Evolutionary conservation across 2,888 invertebrate species (phyloP).

Genomic region (Sphaerolaimus hirsutus): DNA sequence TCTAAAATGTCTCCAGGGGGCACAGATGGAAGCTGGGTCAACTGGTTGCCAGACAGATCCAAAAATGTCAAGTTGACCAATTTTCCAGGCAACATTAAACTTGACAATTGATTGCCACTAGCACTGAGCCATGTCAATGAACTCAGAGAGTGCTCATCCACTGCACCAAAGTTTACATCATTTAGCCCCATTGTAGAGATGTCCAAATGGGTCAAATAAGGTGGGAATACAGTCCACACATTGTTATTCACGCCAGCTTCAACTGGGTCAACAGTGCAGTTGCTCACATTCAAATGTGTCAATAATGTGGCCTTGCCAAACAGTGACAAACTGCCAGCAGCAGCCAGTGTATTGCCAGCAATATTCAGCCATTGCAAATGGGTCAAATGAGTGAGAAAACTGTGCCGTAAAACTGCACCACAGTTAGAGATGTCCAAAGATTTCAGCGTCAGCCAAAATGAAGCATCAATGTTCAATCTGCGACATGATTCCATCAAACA

Average conservation of each 20-base stretch:
- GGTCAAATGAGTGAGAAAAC: background rate
- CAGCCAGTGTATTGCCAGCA: background rate
- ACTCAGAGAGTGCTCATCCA: too few species aligned
- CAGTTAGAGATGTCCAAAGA: background rate
- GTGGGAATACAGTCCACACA: too few species aligned
- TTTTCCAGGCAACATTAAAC: background rate
- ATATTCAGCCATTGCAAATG: background rate
- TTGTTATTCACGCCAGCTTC: too few species aligned
- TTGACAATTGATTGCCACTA: background rate
- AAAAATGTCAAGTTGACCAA: background rate
- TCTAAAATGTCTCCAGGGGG: background rate
- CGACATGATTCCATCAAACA: background rate
- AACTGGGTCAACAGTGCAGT: too few species aligned
- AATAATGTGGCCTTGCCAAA: background rate
- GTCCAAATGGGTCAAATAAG: too few species aligned
- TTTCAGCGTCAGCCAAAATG: background rate
- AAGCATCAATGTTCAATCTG: background rate
- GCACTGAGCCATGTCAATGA: too few species aligned
- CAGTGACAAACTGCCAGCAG: background rate
- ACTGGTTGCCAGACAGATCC: background rate
- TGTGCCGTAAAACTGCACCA: background rate
- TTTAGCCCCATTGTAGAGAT: too few species aligned
- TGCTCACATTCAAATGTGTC: background rate
- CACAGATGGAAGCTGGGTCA: background rate
- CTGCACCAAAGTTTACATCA: too few species aligned